Evolutionary conservation across 1,140 invertebrate species (phyloP).

Genomic region (Mactra quadrangularis): DNA sequence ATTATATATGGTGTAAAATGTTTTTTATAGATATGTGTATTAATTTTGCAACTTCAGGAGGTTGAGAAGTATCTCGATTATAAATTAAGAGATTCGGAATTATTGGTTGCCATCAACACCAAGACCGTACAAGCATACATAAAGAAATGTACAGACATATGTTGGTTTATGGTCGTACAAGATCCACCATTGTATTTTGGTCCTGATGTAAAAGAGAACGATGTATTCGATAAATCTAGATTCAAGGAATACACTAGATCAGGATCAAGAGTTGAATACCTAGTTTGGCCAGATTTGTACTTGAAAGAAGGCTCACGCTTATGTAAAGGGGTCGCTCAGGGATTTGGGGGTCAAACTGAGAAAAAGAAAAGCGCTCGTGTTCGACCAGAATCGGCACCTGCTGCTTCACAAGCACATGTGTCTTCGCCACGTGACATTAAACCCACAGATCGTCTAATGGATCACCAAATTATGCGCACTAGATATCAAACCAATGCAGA

Average conservation of each 20-base stretch:
- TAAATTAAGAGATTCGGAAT: too few species aligned
- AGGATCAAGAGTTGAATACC: neutral
- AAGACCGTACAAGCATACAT: neutral
- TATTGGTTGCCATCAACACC: too few species aligned
- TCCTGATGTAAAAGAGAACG: neutral
- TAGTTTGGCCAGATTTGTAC: slow-evolving; percentile 5
- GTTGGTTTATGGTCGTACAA: slow-evolving; percentile 8
- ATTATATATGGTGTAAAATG: too few species aligned
- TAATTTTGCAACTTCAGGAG: too few species aligned
- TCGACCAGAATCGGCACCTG: neutral
- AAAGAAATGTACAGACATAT: neutral
- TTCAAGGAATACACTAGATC: neutral
- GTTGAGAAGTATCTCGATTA: too few species aligned
- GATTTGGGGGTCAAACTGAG: neutral
- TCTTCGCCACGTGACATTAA: too few species aligned
- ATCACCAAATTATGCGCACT: too few species aligned
- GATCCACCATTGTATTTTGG: neutral
- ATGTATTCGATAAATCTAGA: neutral
- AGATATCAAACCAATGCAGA: too few species aligned
- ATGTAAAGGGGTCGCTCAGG: neutral
- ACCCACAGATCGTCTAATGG: too few species aligned
- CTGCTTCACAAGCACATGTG: too few species aligned
- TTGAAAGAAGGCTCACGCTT: neutral
- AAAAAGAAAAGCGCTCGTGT: neutral
- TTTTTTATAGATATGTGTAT: too few species aligned